Evolutionary conservation across 2,113 vertebrate genomes (phyloP).

Genomic region (Dromaius novaehollandiae): DNA sequence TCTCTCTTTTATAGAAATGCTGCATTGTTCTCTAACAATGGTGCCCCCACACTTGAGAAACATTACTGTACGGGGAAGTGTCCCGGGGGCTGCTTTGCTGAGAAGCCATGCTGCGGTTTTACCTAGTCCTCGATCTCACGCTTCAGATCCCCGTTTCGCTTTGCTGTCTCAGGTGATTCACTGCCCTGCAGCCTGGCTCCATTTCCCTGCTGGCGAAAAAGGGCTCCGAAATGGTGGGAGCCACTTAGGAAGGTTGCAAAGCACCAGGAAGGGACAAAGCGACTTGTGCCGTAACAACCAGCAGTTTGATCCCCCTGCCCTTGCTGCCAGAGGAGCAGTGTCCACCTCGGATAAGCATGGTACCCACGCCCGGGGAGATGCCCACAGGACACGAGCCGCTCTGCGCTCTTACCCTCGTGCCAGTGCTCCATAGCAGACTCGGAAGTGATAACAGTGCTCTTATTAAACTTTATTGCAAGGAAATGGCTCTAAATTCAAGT

Average conservation of each 20-base stretch:
- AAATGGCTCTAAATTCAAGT: background rate
- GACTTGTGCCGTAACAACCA: rapidly evolving
- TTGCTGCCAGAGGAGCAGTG: background rate
- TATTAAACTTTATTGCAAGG: background rate
- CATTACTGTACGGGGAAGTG: background rate
- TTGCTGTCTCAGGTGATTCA: background rate
- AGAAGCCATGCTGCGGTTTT: background rate
- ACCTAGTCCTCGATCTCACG: background rate
- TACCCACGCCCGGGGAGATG: background rate
- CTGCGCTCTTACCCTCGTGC: background rate
- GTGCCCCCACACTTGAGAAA: background rate
- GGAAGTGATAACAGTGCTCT: background rate
- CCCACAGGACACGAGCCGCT: background rate
- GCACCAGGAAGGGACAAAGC: background rate
- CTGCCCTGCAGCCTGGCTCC: background rate
- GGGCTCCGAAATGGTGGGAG: rapidly evolving
- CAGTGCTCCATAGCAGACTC: background rate
- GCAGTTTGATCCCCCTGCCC: rapidly evolving
- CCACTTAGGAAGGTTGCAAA: background rate
- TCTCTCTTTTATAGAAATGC: slow-evolving; percentile 52
- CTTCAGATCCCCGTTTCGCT: background rate
- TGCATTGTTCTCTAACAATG: slow-evolving; percentile 60
- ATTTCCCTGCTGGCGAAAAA: background rate
- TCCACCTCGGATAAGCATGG: background rate
- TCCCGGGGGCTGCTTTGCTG: background rate